Percentiles rank a stretch among this genome's conserved stretches.
Evolutionary conservation across 2,113 vertebrate species (phyloP).

Genomic region (Fregetta grallaria): DNA sequence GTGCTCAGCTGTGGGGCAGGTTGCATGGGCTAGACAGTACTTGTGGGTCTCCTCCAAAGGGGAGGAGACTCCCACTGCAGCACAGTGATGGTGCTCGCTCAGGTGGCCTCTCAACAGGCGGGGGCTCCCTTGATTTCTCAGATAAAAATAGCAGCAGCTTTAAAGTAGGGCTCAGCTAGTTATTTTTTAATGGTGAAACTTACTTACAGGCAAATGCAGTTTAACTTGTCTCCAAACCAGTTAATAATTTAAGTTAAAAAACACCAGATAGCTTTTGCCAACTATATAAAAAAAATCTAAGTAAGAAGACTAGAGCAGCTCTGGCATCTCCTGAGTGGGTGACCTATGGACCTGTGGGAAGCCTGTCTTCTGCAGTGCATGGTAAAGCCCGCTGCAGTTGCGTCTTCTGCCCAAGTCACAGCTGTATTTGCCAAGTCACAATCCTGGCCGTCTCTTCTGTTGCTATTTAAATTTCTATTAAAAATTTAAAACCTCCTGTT

Average conservation of each 20-base stretch:
- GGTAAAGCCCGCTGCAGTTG: rapidly evolving
- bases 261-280: neutral
- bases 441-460: neutral
- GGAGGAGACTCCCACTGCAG: neutral
- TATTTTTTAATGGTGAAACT: slow-evolving; percentile 34
- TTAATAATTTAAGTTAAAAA: slow-evolving; percentile 44
- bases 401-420: neutral
- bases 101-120: neutral
- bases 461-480: slow-evolving; percentile 6
- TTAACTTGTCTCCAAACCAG: neutral
- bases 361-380: rapidly evolving
- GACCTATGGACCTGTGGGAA: neutral
- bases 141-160: slow-evolving; percentile 1
- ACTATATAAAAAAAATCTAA: neutral
- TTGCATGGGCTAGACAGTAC: neutral
- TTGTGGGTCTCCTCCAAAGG: neutral
- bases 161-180: neutral
- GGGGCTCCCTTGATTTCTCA: neutral
- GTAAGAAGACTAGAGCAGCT: neutral
- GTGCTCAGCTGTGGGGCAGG: neutral
- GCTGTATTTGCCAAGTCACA: neutral
- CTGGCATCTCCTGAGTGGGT: neutral
- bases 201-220: slow-evolving; percentile 4
- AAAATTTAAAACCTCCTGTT: neutral
- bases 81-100: neutral